phyloP scores from a whole-genome alignment of 2,888 invertebrate genomes.

The Drosophila melanosoma region DNA sequence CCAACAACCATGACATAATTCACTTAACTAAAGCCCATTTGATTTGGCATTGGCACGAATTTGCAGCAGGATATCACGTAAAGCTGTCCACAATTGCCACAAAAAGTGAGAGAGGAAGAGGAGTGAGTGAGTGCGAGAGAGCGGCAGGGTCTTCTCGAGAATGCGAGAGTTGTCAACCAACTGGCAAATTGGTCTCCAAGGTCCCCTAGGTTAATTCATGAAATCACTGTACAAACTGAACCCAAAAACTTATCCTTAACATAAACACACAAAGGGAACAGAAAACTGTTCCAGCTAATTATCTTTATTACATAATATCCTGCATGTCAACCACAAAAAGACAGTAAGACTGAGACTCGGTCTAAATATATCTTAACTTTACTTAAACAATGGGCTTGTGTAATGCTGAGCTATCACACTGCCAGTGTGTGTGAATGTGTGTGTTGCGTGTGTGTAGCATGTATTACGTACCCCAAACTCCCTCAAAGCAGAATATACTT shows the following conservation, averaged over 20 bases:
- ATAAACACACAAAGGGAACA: constrained; percentile 14
- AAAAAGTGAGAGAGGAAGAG: neutral
- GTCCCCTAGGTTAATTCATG: constrained; percentile 61
- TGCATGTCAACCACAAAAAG: constrained; percentile 50
- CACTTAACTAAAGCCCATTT: constrained; percentile 57
- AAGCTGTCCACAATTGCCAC: constrained; percentile 47
- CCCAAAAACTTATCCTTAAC: constrained; percentile 24
- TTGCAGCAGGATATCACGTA: constrained; percentile 40
- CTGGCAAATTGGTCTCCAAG: constrained; percentile 38
- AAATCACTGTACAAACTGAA: constrained; percentile 56
- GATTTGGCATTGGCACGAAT: constrained; percentile 35
- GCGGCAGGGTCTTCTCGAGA: neutral
- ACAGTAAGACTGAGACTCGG: neutral
- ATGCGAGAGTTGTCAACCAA: constrained; percentile 25
- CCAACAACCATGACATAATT: constrained; percentile 51
- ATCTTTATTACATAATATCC: constrained; percentile 62
- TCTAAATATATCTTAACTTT: constrained; percentile 2
- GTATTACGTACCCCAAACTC: neutral
- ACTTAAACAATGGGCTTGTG: neutral
- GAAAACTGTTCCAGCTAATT: constrained; percentile 51
- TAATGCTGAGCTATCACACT: constrained; percentile 1
- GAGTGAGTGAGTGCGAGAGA: neutral
- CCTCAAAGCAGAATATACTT: neutral
- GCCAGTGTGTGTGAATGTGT: neutral
- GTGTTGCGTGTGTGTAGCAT: neutral